Evolutionary conservation across 2,797 vertebrate species (phyloP).

Genomic region (Pitangus sulphuratus): DNA sequence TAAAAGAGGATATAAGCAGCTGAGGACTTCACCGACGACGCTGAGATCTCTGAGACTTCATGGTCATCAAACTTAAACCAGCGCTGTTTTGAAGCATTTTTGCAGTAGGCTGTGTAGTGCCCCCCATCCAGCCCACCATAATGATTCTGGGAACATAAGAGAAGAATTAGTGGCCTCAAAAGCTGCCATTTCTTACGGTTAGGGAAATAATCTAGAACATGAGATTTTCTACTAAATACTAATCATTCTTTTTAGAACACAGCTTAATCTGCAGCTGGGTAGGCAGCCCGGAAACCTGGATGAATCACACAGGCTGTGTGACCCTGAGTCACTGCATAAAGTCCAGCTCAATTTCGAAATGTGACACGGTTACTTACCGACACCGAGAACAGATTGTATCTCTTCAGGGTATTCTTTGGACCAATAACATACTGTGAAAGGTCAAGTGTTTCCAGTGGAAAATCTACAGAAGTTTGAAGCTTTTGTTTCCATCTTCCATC

Average conservation of each 20-base stretch:
- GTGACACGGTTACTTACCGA: conserved; percentile 85
- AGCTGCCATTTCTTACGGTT: background rate
- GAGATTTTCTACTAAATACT: background rate
- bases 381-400: conserved; percentile 92
- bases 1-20: conserved; percentile 98
- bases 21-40: conserved; percentile 91
- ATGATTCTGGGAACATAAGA: conserved; percentile 85
- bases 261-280: background rate
- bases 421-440: conserved; percentile 94
- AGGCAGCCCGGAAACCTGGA: background rate
- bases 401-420: conserved; percentile 88
- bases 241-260: background rate
- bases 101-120: conserved; percentile 97
- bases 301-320: background rate
- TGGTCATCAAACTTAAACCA: conserved; percentile 99
- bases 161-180: background rate
- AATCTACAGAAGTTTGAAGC: conserved; percentile 95
- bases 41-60: conserved; percentile 91
- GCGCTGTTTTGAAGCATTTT: conserved; percentile 86
- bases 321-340: background rate
- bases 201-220: background rate
- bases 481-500: conserved; percentile 99
- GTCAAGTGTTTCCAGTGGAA: conserved; percentile 92
- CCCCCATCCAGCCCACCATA: conserved; percentile 96
- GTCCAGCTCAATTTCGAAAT: background rate